A percentile compares a stretch with the other conserved stretches of the same genome.
Conservation (phyloP, 2,113 vertebrate species). For the Lampris incognitus region DNA sequence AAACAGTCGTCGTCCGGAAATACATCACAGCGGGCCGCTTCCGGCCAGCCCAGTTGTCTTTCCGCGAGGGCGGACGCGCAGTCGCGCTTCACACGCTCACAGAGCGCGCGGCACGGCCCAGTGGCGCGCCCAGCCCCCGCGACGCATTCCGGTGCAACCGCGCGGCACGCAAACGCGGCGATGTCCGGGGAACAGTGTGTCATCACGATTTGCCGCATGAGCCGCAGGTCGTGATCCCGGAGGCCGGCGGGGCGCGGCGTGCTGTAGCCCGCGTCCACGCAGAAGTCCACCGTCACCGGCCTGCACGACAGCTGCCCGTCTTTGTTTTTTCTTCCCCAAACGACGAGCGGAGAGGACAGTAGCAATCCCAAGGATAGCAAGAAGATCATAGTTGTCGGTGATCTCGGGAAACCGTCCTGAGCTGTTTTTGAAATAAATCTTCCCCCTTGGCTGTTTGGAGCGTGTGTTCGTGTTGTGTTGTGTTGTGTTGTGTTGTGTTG, state of each 20-base stretch:
- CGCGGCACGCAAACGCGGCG: constrained; percentile 59
- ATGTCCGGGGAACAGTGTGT: constrained; percentile 50
- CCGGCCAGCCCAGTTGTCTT: constrained; percentile 51
- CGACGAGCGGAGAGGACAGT: constrained; percentile 1
- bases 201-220: constrained; percentile 60
- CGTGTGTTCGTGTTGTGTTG: too few species aligned
- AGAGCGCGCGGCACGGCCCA: constrained; percentile 69
- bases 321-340: background rate
- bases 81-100: constrained; percentile 66
- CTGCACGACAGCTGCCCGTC: constrained; percentile 37
- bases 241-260: constrained; percentile 31
- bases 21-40: constrained; percentile 44
- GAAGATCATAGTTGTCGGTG: constrained; percentile 38
- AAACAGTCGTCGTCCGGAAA: constrained; percentile 63
- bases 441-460: too few species aligned
- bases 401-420: background rate
- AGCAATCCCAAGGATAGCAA: constrained; percentile 15
- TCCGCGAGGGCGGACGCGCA: constrained; percentile 47
- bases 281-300: constrained; percentile 55
- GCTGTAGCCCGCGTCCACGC: constrained; percentile 63
- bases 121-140: constrained; percentile 9
- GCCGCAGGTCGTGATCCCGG: constrained; percentile 37
- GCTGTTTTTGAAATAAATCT: background rate
- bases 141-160: constrained; percentile 65
- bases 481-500: too few species aligned